Base-by-base conservation (phyloP, 2,888 invertebrate species). In the Diaprepes abbreviatus region DNA sequence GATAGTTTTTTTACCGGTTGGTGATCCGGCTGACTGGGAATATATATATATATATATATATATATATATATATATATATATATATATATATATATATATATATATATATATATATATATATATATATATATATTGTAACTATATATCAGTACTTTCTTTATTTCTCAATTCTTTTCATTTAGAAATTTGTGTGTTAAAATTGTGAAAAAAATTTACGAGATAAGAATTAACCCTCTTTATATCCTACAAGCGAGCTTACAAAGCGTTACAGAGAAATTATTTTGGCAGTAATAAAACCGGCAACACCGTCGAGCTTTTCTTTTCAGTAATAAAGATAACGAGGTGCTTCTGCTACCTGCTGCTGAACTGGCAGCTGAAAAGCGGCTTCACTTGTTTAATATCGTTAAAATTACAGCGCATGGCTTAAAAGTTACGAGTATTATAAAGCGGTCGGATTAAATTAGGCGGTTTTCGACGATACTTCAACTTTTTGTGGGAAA, bases 241-340 rank as follows among this genome's bases (percentile, higher is more conserved):
- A n/a, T n/a, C n/a, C n/a, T n/a, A n/a, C n/a, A 50, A 50, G 12
- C 12, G 17, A 3, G 7, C 17, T 19, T 28, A 28, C 28, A 28
- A 50, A 24, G 28, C 7, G 7, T 28, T 14, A 14, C 48, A 28
- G 7, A 24, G 48, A 50, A 28, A 50, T 67, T 62, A 67, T 55
- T 67, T 67, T 36, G 33, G 35, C 38, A 16, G 33, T 45, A 38
- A 55, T 67, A 67, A 67, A 67, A 31, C 31, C 43, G 45, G 35
- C 28, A 36, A 71, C 75, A 69, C 54, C 59, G 52, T 52, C 50
- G 12, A 58, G 17, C 75, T 74, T 75, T 77, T 79, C 77, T 77
- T 78, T 78, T 74, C 74, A 69, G 75, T 78, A 79, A 80, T 81
- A 80, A 80, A 81, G 80, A 81, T 80, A 81, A 80, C 79, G 78